These are phyloP conservation scores for Brachypalpus laphriformis DNA, from an alignment of 2,888 invertebrate genomes.

Conservation along the genomic window DNA sequence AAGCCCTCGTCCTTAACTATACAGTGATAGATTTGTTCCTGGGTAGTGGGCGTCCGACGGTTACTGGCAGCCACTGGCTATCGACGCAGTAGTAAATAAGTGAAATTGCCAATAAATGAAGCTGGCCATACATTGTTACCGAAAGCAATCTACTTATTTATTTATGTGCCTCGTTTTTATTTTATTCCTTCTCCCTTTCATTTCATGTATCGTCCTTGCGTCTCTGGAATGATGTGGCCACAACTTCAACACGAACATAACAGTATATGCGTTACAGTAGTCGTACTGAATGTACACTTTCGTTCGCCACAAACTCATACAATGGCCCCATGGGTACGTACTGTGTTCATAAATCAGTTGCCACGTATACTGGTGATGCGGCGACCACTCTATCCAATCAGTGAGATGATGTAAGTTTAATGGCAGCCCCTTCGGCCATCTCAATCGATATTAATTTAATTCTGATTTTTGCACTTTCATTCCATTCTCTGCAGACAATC, in stretches of 20 bases:
- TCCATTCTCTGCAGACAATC: conserved; percentile 79
- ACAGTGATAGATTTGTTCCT: conserved; percentile 33
- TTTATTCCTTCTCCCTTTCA: conserved; percentile 1
- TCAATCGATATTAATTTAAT: conserved; percentile 32
- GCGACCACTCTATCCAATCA: conserved; percentile 87
- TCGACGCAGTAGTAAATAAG: conserved; percentile 53
- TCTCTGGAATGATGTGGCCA: conserved; percentile 26
- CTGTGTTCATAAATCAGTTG: conserved; percentile 97
- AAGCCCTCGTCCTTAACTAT: conserved; percentile 31
- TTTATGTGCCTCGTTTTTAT: conserved; percentile 31
- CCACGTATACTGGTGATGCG: conserved; percentile 97
- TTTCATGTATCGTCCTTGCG: conserved; percentile 24
- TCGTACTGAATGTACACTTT: conserved; percentile 98
- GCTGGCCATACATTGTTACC: conserved; percentile 28
- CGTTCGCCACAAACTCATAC: conserved; percentile 98
- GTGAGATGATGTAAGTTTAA: conserved; percentile 82
- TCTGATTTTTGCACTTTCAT: background rate
- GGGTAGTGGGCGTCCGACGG: no score
- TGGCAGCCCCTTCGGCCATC: background rate
- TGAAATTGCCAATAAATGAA: conserved; percentile 61
- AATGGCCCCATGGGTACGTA: conserved; percentile 98
- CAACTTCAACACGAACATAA: conserved; percentile 73
- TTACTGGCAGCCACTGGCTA: conserved; percentile 1
- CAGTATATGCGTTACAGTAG: conserved; percentile 97
- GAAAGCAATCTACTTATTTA: conserved; percentile 50